Base-by-base conservation (phyloP, 2,797 vertebrate species). In the Nasua narica region DNA sequence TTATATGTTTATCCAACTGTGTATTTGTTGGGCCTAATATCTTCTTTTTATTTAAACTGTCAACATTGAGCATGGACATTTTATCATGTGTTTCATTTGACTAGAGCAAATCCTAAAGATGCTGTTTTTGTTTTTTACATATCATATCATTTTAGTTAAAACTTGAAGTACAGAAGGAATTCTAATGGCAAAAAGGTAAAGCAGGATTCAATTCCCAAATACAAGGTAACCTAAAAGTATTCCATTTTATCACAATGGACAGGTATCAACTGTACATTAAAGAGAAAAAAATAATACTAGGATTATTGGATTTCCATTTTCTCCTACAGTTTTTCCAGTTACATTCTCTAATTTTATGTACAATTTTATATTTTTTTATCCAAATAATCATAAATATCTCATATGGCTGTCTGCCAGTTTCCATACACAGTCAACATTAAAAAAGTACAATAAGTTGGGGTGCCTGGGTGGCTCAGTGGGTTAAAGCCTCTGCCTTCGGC, bases 381-480 rank as follows among this genome's bases (percentile, higher is more conserved):
- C 78, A 87, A 87, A 89, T 95, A 85, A 96, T 74, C 29, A 58
- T 79, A 93, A 67, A 16, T 94, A 46, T 77, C 11, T 87, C 69
- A 46, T 76, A 70, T 50, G 35, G 79, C 82, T 69, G 1, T 76
- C 46, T 81, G 32, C 23, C n/a, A 86, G 2, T 58, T 43, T 88
- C 43, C 12, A 35, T n/a, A 19, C 32, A 74, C 18, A 87, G 40
- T 29, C 77, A 90, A 88, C 35, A 86, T 18, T 40, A 94, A 82
- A 58, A 95, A 82, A 78, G 35, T 29, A 40, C 94, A 97, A 92
- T 77, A 91, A 74, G n/a, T n/a, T n/a, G n/a, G n/a, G n/a, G n/a
- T n/a, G n/a, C n/a, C n/a, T n/a, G n/a, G n/a, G n/a, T n/a, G n/a
- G n/a, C n/a, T n/a, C n/a, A n/a, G n/a, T n/a, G n/a, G n/a, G n/a